Evolutionary conservation across 1,140 invertebrate species (phyloP).

Genomic region (Acromyrmex charruanus): DNA sequence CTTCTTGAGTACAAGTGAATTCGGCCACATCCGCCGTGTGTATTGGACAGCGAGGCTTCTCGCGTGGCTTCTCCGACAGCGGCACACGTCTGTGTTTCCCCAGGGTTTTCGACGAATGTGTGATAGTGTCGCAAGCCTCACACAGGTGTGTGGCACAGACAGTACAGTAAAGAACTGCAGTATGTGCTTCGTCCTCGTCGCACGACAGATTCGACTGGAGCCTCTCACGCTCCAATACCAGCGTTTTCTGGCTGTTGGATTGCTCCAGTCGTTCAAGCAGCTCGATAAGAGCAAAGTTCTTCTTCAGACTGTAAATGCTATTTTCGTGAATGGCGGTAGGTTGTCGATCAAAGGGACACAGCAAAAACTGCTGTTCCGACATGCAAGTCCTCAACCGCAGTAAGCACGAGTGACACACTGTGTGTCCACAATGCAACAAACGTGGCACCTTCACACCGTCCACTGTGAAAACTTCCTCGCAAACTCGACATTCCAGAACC

Average conservation of each 20-base stretch:
- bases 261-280: constrained; percentile 88
- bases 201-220: constrained; percentile 87
- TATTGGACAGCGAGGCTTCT: constrained; percentile 88
- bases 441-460: constrained; percentile 89
- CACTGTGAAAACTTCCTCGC: constrained; percentile 88
- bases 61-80: constrained; percentile 88
- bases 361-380: constrained; percentile 83
- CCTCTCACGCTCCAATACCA: constrained; percentile 85
- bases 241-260: constrained; percentile 81
- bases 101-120: constrained; percentile 88
- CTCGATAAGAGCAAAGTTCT: constrained; percentile 89
- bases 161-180: constrained; percentile 88
- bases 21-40: constrained; percentile 88
- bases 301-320: constrained; percentile 89
- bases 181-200: constrained; percentile 89
- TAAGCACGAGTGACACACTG: constrained; percentile 89
- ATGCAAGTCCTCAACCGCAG: constrained; percentile 85
- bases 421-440: constrained; percentile 89
- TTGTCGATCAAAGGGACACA: constrained; percentile 89
- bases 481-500: constrained; percentile 89
- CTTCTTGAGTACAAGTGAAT: constrained; percentile 88
- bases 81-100: constrained; percentile 88
- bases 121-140: constrained; percentile 87
- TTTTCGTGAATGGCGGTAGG: constrained; percentile 87
- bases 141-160: constrained; percentile 88